phyloP scores from a whole-genome alignment of 2,888 invertebrate species.

The Homarus gammarus region DNA sequence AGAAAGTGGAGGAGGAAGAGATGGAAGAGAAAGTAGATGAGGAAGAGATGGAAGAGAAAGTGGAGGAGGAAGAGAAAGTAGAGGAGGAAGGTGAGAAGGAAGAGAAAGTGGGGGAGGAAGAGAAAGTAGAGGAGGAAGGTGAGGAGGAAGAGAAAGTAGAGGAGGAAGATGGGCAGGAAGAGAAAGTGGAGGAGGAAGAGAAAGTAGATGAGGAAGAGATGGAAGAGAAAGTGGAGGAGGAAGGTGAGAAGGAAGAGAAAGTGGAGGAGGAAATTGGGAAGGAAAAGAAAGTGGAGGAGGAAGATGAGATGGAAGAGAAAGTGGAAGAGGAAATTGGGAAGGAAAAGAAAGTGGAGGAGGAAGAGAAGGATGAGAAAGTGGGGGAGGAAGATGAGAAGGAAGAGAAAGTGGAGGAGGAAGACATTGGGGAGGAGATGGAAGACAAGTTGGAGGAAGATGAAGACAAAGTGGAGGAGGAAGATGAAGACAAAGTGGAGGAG shows the following conservation, averaged over 20 bases:
- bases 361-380: background rate
- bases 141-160: background rate
- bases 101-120: background rate
- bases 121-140: background rate
- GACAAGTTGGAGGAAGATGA: background rate
- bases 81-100: background rate
- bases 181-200: background rate
- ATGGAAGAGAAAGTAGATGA: slow-evolving; percentile 13
- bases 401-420: no score
- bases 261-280: background rate
- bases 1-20: background rate
- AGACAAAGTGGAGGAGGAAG: background rate
- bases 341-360: background rate
- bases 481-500: background rate
- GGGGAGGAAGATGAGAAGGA: background rate
- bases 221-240: background rate
- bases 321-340: background rate
- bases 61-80: no score
- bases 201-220: background rate
- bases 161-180: background rate
- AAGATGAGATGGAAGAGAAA: background rate
- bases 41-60: background rate
- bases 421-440: no score
- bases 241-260: background rate
- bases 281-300: background rate